A percentile compares a stretch with the other conserved stretches of the same genome.
phyloP scores from a whole-genome alignment of 2,113 vertebrate genomes.

The Lanius collurio region DNA sequence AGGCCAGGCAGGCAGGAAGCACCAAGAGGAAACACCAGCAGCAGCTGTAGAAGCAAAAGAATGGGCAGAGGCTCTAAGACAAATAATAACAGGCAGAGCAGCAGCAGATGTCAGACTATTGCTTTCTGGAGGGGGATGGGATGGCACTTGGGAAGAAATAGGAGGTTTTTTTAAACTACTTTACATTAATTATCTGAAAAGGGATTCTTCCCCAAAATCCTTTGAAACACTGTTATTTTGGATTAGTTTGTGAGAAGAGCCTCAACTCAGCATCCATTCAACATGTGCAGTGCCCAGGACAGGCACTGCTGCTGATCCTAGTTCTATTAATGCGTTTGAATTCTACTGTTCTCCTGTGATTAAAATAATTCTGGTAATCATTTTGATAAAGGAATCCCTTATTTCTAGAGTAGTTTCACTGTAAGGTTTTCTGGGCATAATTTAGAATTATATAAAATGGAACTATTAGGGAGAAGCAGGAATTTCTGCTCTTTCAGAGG shows the following conservation, averaged over 20 bases:
- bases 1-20: conserved; percentile 56
- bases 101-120: conserved; percentile 38
- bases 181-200: not conserved
- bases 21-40: conserved; percentile 62
- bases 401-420: not conserved
- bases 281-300: not conserved
- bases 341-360: not conserved
- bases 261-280: not conserved
- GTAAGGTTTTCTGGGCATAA: not conserved
- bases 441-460: not conserved
- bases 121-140: conserved; percentile 13
- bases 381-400: not conserved
- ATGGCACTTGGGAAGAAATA: not conserved
- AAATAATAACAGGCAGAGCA: conserved; percentile 60
- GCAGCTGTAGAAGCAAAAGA: conserved; percentile 67
- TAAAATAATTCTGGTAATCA: not conserved
- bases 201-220: not conserved
- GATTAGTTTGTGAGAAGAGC: not conserved
- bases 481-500: not conserved
- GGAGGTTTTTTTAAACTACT: not conserved
- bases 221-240: not conserved
- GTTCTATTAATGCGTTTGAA: not conserved
- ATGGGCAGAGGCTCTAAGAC: conserved; percentile 54
- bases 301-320: not conserved
- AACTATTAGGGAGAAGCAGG: not conserved